Conservation (phyloP, 37 sponge, comb jelly and placozoan genomes). For the Halisarca cf. caerulea region DNA sequence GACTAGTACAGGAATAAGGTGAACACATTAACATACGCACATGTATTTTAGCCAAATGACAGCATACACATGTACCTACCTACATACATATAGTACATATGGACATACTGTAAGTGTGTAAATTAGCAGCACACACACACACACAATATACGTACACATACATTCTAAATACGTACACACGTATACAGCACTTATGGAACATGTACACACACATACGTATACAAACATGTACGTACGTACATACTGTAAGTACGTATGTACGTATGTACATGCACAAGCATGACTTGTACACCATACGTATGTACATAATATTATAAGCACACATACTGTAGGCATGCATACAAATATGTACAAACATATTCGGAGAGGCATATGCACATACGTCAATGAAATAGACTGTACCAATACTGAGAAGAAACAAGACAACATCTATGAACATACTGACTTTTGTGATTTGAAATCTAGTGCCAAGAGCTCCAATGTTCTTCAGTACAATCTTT, state of each 20-base stretch:
- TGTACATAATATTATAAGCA: background rate
- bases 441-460: slow-evolving; percentile 48
- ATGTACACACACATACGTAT: background rate
- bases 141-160: background rate
- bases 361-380: too few species aligned
- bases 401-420: too few species aligned
- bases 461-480: slow-evolving; percentile 76
- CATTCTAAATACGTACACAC: background rate
- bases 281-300: too few species aligned
- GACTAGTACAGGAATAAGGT: too few species aligned
- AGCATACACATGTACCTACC: too few species aligned
- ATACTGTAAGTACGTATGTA: too few species aligned
- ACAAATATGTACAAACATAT: background rate
- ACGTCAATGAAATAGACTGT: too few species aligned
- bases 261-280: background rate
- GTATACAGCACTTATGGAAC: background rate
- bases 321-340: background rate
- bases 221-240: background rate
- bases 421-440: too few species aligned
- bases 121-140: background rate
- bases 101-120: too few species aligned
- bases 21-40: too few species aligned
- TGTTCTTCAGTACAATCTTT: slow-evolving; percentile 62
- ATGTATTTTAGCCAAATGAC: too few species aligned
- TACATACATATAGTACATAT: too few species aligned